These are phyloP conservation scores for Butorides virescens DNA, from an alignment of 2,113 vertebrate species.

Conservation along the genomic window DNA sequence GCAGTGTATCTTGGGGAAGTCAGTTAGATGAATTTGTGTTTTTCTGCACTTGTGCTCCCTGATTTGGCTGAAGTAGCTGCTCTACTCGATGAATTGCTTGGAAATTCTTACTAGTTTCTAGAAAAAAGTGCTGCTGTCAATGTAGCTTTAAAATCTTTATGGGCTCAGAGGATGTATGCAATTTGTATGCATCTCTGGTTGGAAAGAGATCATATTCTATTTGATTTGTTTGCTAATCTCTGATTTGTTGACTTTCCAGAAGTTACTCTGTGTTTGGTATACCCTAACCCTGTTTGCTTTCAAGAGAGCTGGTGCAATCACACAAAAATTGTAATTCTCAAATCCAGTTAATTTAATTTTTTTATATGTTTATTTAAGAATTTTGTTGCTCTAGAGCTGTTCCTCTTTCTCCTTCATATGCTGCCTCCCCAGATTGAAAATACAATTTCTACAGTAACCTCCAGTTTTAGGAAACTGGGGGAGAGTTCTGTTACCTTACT, in stretches of 20 bases:
- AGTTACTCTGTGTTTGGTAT: neutral
- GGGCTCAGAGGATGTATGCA: neutral
- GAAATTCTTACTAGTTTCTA: neutral
- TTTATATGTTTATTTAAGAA: neutral
- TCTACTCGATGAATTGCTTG: neutral
- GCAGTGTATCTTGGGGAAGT: neutral
- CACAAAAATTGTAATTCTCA: neutral
- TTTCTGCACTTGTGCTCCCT: neutral
- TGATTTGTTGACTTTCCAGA: neutral
- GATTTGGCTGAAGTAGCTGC: neutral
- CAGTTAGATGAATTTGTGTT: neutral
- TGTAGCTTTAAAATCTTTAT: neutral
- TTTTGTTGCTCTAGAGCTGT: neutral
- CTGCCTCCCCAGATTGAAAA: neutral
- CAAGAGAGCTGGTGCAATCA: neutral
- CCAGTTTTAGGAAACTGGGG: neutral
- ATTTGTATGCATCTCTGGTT: neutral
- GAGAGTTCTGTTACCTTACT: neutral
- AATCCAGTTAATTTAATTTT: neutral
- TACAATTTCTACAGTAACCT: neutral
- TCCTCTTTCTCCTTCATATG: neutral
- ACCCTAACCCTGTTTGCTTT: neutral
- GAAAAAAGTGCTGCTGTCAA: neutral
- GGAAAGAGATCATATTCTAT: neutral
- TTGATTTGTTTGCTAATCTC: neutral